Base-by-base conservation (phyloP, 2,797 vertebrate species). In the Characodon lateralis region DNA sequence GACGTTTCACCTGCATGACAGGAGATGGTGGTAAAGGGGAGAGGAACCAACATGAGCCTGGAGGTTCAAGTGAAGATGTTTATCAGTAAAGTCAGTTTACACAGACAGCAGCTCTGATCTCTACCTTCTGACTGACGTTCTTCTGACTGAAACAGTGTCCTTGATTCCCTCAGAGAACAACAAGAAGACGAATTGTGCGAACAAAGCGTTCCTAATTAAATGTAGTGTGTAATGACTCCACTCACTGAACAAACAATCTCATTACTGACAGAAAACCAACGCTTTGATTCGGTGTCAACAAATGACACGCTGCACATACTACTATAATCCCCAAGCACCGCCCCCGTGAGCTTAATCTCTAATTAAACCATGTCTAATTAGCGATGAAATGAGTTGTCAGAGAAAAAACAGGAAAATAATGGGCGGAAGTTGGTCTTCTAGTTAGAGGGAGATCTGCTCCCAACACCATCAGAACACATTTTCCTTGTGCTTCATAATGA, bases 321-420 rank as follows among this genome's bases (percentile, higher is more conserved):
- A 46, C 43, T 46, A 83, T 79, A 86, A 89, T 82, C 79, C 65
- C 72, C 41, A 68, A 61, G 83, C 85, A 9, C 86, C 86, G 53
- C 88, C 90, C 82, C 88, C 83, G 74, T 77, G 28, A 48, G 71
- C 81, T 73, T 59, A 73, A 85, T 78, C 79, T 85, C 82, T 89
- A 89, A 91, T 90, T 90, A 89, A 78, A 59, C 26, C 59, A 48
- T 63, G 73, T 85, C 82, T 88, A 88, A 91, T 80, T 80, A 85
- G 80, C 81, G 74, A 26, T n/a, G 65, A 83, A 88, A 85, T 48
- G 72, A 83, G 74, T 9, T 84, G 88, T 85, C 87, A 87, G 74
- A 85, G 84, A 85, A 28, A 78, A 55, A 12, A 61, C 16, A 22
- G 39, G 28, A 53, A 82, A 88, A 87, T 79, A 72, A 86, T 76